Conservation (phyloP, 1,140 invertebrate genomes). For the Ericerus pela region DNA sequence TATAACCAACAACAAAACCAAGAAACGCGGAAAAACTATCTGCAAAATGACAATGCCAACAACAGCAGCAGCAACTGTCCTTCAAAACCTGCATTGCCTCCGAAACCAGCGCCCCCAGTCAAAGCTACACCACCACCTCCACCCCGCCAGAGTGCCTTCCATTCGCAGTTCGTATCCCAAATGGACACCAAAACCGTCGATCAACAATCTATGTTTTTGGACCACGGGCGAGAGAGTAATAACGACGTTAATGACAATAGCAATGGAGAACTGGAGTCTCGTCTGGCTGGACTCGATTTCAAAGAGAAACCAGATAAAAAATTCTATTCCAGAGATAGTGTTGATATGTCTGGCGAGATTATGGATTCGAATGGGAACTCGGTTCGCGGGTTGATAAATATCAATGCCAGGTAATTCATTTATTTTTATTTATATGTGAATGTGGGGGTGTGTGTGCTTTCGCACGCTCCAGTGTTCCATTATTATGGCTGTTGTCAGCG, state of each 20-base stretch:
- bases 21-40: neutral
- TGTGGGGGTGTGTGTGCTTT: too few species aligned
- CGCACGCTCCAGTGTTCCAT: too few species aligned
- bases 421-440: too few species aligned
- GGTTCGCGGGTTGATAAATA: too few species aligned
- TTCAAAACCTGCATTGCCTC: slow-evolving; percentile 52
- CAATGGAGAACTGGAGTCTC: too few species aligned
- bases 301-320: slow-evolving; percentile 4
- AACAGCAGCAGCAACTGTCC: slow-evolving; percentile 14
- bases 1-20: neutral
- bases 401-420: too few species aligned
- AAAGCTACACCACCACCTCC: slow-evolving; percentile 33
- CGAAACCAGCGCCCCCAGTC: slow-evolving; percentile 44
- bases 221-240: neutral
- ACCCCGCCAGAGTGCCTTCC: slow-evolving; percentile 33
- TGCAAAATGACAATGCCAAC: neutral
- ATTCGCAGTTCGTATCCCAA: neutral
- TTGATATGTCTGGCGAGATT: neutral
- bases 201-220: neutral
- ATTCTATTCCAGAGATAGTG: slow-evolving; percentile 5
- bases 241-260: too few species aligned
- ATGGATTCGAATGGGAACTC: slow-evolving; percentile 3
- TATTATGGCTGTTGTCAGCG: too few species aligned
- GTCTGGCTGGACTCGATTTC: slow-evolving; percentile 1
- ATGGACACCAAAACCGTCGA: neutral